Percentiles rank a stretch among this genome's conserved stretches.
These are phyloP conservation scores for Nothoprocta perdicaria DNA, from an alignment of 2,113 vertebrate genomes.

Conservation along the genomic window DNA sequence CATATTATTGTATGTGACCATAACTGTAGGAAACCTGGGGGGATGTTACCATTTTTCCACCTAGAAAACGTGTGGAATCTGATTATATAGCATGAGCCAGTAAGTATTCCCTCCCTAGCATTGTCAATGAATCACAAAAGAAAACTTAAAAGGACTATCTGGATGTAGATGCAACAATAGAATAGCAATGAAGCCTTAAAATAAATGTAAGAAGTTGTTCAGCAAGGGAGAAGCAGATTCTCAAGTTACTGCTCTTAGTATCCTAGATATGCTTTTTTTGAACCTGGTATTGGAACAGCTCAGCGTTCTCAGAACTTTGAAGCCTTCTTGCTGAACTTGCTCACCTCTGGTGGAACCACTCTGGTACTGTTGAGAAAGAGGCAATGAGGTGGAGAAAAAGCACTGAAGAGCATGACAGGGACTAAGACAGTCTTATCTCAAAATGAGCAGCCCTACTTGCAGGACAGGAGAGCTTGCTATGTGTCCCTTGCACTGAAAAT, in stretches of 20 bases:
- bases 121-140: neutral
- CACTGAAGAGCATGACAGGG: rapidly evolving
- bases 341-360: neutral
- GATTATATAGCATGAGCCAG: neutral
- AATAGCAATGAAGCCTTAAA: neutral
- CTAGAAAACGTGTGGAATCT: neutral
- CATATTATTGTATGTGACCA: neutral
- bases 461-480: neutral
- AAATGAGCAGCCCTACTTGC: neutral
- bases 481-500: neutral
- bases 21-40: neutral
- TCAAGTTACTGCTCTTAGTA: neutral
- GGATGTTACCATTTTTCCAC: too few relatives aligned
- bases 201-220: neutral
- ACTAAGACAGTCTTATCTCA: neutral
- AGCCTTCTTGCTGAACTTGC: neutral
- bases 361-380: neutral
- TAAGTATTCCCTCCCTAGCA: neutral
- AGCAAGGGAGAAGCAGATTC: neutral
- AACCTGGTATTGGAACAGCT: neutral
- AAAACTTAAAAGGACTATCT: neutral
- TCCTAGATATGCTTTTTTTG: neutral
- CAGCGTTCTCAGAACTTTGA: neutral
- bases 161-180: neutral
- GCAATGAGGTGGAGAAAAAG: neutral